Percentiles rank a stretch among this genome's conserved stretches.
Evolutionary conservation across 2,888 invertebrate species (phyloP).

Genomic region (Vanessa cardui): DNA sequence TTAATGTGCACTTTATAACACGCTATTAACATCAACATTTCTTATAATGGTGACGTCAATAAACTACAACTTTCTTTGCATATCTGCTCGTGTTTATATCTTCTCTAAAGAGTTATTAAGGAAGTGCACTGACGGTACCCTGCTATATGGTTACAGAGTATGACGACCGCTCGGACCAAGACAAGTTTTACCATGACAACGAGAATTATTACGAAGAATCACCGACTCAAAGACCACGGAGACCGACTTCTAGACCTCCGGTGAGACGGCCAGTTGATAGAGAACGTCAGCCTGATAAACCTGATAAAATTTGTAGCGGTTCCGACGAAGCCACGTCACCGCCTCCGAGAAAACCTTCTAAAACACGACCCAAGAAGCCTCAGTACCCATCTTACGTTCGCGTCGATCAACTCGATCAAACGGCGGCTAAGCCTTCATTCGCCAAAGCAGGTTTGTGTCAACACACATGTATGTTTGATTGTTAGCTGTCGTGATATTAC

Average conservation of each 20-base stretch:
- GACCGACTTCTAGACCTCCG: not conserved
- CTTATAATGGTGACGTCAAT: too few relatives aligned
- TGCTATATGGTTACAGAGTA: not conserved
- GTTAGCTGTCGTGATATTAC: too few relatives aligned
- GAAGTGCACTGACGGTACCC: too few relatives aligned
- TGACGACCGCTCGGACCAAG: not conserved
- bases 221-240: slow-evolving; percentile 3
- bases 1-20: too few relatives aligned
- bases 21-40: not conserved
- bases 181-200: not conserved
- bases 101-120: too few relatives aligned
- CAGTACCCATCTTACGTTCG: slow-evolving; percentile 34
- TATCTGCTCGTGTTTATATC: too few relatives aligned
- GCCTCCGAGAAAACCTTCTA: slow-evolving; percentile 1
- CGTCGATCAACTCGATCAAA: slow-evolving; percentile 33
- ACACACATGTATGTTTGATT: too few relatives aligned
- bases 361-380: slow-evolving; percentile 4
- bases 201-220: slow-evolving; percentile 6
- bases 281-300: not conserved
- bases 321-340: not conserved
- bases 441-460: slow-evolving; percentile 18
- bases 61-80: too few relatives aligned
- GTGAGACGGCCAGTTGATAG: not conserved
- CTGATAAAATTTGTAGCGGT: not conserved
- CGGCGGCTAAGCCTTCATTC: slow-evolving; percentile 26